Conservation (phyloP, 2,888 invertebrate species). For the Lasioglossum malachurum region DNA sequence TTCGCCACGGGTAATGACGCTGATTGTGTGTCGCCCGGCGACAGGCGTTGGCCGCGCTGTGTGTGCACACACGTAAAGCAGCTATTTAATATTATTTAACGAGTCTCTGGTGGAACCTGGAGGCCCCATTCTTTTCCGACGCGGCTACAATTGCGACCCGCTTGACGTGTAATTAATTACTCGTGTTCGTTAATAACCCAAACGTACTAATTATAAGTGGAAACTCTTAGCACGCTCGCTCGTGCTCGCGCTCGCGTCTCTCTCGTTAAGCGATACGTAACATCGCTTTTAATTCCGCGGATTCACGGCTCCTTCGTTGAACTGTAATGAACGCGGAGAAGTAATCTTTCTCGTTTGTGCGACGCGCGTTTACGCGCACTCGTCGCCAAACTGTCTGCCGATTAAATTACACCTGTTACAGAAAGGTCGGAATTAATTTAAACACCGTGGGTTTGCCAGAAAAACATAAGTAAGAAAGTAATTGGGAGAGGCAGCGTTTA, state of each 20-base stretch:
- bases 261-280: slow-evolving; percentile 62
- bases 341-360: slow-evolving; percentile 44
- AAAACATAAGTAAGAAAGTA: neutral
- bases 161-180: slow-evolving; percentile 68
- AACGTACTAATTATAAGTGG: slow-evolving; percentile 68
- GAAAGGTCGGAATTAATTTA: neutral
- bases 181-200: slow-evolving; percentile 67
- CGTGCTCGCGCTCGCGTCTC: slow-evolving; percentile 28
- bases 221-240: slow-evolving; percentile 47
- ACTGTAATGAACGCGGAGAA: slow-evolving; percentile 53
- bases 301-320: slow-evolving; percentile 52
- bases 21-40: slow-evolving; percentile 42
- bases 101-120: slow-evolving; percentile 58
- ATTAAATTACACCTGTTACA: slow-evolving; percentile 25
- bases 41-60: neutral
- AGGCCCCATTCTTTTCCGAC: slow-evolving; percentile 50
- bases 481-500: neutral
- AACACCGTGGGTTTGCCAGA: neutral
- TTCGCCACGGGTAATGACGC: slow-evolving; percentile 51
- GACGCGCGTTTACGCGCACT: neutral
- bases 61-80: slow-evolving; percentile 26
- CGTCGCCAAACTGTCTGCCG: slow-evolving; percentile 16
- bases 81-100: slow-evolving; percentile 65
- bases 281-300: slow-evolving; percentile 55
- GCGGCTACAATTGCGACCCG: slow-evolving; percentile 57